These are phyloP conservation scores for Bombus superbus DNA, from an alignment of 1,140 invertebrate genomes.

Conservation along the genomic window DNA sequence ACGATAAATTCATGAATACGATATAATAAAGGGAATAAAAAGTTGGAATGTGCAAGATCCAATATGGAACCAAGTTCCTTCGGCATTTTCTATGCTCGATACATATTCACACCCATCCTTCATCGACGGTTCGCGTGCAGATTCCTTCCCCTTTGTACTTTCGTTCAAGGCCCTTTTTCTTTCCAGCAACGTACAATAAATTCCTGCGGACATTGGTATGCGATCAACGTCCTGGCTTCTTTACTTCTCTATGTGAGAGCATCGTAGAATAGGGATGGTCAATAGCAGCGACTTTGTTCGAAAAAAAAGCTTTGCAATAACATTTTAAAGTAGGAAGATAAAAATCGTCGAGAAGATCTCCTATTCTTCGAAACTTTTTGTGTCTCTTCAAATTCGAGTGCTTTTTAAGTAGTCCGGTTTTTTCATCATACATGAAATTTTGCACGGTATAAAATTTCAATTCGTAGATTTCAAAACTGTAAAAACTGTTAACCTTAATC, in stretches of 20 bases:
- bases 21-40: conserved; percentile 35
- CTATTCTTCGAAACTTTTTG: conserved; percentile 40
- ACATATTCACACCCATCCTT: conserved; percentile 60
- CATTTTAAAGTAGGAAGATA: conserved; percentile 33
- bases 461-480: not conserved
- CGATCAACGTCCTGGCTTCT: conserved; percentile 62
- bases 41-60: conserved; percentile 51
- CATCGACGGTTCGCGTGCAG: conserved; percentile 43
- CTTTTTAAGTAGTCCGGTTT: not conserved
- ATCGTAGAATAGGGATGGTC: conserved; percentile 17
- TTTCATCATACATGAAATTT: not conserved
- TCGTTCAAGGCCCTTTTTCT: conserved; percentile 48
- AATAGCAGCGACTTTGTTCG: conserved; percentile 20
- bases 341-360: conserved; percentile 15
- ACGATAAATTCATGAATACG: conserved; percentile 17
- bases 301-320: conserved; percentile 34
- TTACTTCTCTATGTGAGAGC: conserved; percentile 36
- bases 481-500: no score
- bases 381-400: conserved; percentile 13
- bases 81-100: conserved; percentile 53
- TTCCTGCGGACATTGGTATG: conserved; percentile 74
- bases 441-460: not conserved
- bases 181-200: conserved; percentile 68
- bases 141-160: conserved; percentile 59
- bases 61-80: conserved; percentile 31